Conservation (phyloP, 2,113 vertebrate species). For the Isurus oxyrinchus region DNA sequence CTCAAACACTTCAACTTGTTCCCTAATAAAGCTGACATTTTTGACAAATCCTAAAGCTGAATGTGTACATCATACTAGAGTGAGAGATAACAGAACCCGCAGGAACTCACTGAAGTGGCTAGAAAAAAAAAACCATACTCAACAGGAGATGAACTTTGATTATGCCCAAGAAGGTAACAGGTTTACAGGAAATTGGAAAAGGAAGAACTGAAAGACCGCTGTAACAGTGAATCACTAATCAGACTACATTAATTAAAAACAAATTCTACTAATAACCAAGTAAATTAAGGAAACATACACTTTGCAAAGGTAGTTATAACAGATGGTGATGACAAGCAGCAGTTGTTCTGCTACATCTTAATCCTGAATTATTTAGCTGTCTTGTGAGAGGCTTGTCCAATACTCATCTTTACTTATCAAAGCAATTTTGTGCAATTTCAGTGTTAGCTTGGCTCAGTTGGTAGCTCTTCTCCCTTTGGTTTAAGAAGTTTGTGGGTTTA, state of each 20-base stretch:
- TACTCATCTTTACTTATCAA: background rate
- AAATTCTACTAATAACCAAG: background rate
- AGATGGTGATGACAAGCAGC: background rate
- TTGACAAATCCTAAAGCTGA: background rate
- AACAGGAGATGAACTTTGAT: background rate
- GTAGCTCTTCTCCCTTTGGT: background rate
- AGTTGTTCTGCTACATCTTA: background rate
- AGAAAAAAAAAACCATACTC: background rate
- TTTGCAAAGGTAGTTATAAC: background rate
- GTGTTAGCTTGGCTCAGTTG: background rate
- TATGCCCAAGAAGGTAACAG: background rate
- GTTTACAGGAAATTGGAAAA: background rate
- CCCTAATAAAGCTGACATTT: background rate
- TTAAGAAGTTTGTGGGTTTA: background rate
- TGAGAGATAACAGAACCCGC: background rate
- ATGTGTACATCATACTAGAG: background rate
- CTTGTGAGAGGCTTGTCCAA: background rate
- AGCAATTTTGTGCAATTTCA: background rate
- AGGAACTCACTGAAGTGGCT: background rate
- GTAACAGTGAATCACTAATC: background rate
- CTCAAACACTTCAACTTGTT: background rate
- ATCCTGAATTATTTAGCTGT: background rate
- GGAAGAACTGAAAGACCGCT: background rate
- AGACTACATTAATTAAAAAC: background rate
- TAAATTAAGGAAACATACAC: background rate